Evolutionary conservation across 2,888 invertebrate species (phyloP).

Genomic region (Choreutis nemorana): DNA sequence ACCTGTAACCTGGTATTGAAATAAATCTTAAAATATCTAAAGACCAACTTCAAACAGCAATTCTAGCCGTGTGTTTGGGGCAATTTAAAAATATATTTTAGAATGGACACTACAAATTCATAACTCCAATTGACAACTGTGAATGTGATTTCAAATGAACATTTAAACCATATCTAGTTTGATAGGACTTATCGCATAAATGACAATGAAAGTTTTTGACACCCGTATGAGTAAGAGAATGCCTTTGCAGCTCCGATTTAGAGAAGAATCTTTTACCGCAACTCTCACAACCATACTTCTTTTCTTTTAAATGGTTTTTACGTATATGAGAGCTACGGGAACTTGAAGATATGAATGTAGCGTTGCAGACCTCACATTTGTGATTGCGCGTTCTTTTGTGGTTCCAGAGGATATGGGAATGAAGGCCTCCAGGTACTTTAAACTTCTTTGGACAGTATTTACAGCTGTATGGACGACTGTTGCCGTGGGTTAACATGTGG

Average conservation of each 20-base stretch:
- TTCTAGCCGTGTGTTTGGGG: too few species aligned
- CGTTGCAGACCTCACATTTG: conserved; percentile 55
- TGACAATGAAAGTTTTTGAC: conserved; percentile 59
- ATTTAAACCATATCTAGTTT: conserved; percentile 55
- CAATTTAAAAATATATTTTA: conserved; percentile 1
- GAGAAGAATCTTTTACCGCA: conserved; percentile 55
- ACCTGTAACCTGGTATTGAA: too few species aligned
- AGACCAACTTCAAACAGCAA: too few species aligned
- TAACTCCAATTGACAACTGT: conserved; percentile 12
- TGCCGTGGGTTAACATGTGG: conserved; percentile 55
- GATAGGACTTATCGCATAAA: conserved; percentile 55
- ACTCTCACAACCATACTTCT: conserved; percentile 51
- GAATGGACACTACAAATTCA: conserved; percentile 8
- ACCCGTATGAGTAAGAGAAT: conserved; percentile 53
- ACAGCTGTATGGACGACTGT: conserved; percentile 43
- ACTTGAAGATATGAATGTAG: conserved; percentile 54
- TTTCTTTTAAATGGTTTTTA: conserved; percentile 55
- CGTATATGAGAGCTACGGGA: conserved; percentile 50
- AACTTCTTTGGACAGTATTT: conserved; percentile 57
- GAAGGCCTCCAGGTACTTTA: conserved; percentile 51
- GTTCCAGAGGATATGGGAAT: conserved; percentile 55
- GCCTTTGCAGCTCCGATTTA: conserved; percentile 49
- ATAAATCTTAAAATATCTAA: too few species aligned
- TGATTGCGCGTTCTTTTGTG: conserved; percentile 53
- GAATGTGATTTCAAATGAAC: conserved; percentile 55